Evolutionary conservation across 2,888 invertebrate species (phyloP), one percentile per base, ranked within the genome.

Genomic region (Eristalinus aeneus): DNA sequence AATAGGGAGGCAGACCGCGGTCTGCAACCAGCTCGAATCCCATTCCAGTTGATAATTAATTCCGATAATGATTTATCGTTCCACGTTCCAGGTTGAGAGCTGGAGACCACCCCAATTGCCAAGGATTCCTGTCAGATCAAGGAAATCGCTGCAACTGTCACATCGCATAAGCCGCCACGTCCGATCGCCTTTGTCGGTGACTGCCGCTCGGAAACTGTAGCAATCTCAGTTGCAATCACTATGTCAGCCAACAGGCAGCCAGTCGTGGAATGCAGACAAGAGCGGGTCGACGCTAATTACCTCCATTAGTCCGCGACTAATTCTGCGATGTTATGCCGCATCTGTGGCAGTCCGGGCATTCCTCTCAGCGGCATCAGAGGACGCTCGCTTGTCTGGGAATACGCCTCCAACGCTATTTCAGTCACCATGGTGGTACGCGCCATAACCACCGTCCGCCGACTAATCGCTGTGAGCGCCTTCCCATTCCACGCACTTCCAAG

Each of bases 121-220:
- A 64, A 20, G 39, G 27, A 68, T 69, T 81, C 68, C 46, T 23
- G 58, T 10, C 23, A 65, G 64, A 74, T 78, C 77, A 74, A 68
- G 86, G 78, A 86, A 86, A 82, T 86, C 78, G 74, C 76, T 72
- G 60, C 77, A 86, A 77, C 69, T 86, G 86, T 86, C 82, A 78
- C 60, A 65, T 74, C 74, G 65, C 56, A 86, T 82, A 82, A 86
- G 86, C 74, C 71, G 74, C 77, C 65, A 12, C 68, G 64, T 73
- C 76, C 53, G 77, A 69, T 69, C 5, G 58, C 27, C 85, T 85
- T 85, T 85, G 85, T 85, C 85, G 85, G 85, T 27, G 27, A 27
- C 5, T 5, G 27, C 27, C 12, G 9, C 75, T 61, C 81, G 68
- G 53, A 68, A 85, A 85, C 63, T 85, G 76, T 77, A 72, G 81